Evolutionary conservation across 1,140 invertebrate species (phyloP).

Genomic region (Antheraea mylitta): DNA sequence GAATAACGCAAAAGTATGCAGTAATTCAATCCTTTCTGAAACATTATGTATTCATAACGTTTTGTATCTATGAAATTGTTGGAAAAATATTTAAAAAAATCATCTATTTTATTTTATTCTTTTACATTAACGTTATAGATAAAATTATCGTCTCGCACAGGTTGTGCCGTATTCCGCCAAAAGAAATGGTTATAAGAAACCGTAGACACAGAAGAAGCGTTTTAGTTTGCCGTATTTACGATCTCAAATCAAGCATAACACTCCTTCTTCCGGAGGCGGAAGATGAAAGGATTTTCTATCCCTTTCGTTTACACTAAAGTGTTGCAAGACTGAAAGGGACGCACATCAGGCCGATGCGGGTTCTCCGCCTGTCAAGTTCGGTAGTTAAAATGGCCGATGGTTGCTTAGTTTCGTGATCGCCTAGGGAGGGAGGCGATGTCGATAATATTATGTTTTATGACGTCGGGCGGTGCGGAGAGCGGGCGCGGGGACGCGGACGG

Average conservation of each 20-base stretch:
- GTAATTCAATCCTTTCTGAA: background rate
- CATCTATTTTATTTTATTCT: too few species aligned
- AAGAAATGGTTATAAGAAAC: background rate
- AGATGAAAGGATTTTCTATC: conserved; percentile 60
- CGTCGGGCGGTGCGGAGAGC: conserved; percentile 29
- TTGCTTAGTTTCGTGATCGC: conserved; percentile 75
- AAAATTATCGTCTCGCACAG: background rate
- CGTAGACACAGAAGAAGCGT: too few species aligned
- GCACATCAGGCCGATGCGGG: conserved; percentile 24
- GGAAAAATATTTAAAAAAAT: too few species aligned
- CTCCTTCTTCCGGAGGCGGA: conserved; percentile 40
- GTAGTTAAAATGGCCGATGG: conserved; percentile 73
- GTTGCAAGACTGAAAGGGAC: conserved; percentile 34
- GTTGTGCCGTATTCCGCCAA: background rate
- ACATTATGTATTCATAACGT: background rate
- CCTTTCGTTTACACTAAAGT: conserved; percentile 25
- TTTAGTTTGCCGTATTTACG: conserved; percentile 41
- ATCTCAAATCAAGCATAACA: conserved; percentile 56
- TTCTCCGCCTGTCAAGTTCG: conserved; percentile 58
- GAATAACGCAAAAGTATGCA: too few species aligned
- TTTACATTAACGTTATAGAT: background rate
- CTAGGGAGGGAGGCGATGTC: conserved; percentile 73
- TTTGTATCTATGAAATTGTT: background rate
- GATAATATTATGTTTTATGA: conserved; percentile 76
- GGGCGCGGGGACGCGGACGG: conserved; percentile 39